Evolutionary conservation across 92 coral and sea anemone species (phyloP).

Genomic region (Porites lobata): DNA sequence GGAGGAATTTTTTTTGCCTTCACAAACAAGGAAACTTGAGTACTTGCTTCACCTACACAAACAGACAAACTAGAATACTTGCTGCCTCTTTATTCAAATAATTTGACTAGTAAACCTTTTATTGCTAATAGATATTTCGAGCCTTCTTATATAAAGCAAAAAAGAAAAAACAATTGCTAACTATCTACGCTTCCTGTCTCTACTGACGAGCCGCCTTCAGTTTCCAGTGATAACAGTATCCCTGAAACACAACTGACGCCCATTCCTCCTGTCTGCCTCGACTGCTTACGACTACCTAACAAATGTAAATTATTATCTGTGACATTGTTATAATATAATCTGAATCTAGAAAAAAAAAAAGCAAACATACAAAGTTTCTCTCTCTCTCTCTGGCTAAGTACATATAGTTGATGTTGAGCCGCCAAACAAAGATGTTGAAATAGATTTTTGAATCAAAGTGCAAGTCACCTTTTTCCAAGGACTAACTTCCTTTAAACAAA

Average conservation of each 20-base stretch:
- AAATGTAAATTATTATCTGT: not conserved
- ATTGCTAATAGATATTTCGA: not conserved
- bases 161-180: not conserved
- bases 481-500: no score
- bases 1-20: no score
- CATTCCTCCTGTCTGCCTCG: slow-evolving; percentile 36
- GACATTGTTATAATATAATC: not conserved
- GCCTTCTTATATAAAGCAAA: not conserved
- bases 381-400: not conserved
- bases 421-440: no score
- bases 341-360: not conserved
- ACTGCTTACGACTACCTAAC: slow-evolving; percentile 2
- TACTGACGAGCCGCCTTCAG: slow-evolving; percentile 39
- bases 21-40: no score
- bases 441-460: no score
- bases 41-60: no score
- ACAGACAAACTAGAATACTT: no score
- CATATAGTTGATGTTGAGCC: no score
- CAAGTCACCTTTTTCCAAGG: no score
- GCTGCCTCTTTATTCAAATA: not conserved
- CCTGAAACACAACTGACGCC: slow-evolving; percentile 18
- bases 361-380: no score
- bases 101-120: not conserved
- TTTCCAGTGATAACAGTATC: slow-evolving; percentile 14
- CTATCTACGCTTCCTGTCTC: slow-evolving; percentile 37